Conservation (phyloP, 2,797 vertebrate species). For the Eulemur albifrons region DNA sequence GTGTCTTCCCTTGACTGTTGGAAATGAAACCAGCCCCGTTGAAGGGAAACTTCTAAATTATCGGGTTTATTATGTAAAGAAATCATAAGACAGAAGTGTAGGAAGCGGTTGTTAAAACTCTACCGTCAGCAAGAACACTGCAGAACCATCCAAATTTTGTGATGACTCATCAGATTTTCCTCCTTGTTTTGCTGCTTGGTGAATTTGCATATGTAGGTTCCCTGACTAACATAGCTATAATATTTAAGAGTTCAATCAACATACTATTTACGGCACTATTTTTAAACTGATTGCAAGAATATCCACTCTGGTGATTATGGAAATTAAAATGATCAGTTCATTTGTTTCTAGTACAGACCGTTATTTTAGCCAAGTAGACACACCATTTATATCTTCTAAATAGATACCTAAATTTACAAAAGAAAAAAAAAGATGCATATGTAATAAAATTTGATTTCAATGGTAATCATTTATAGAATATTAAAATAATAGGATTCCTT, state of each 20-base stretch:
- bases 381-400: background rate
- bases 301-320: background rate
- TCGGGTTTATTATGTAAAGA: background rate
- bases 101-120: background rate
- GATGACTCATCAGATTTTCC: background rate
- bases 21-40: slow-evolving; percentile 69
- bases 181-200: background rate
- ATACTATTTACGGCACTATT: background rate
- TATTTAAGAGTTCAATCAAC: background rate
- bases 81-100: background rate
- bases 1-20: slow-evolving; percentile 58
- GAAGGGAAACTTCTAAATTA: slow-evolving; percentile 33
- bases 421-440: background rate
- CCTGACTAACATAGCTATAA: background rate
- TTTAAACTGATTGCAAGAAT: background rate
- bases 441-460: slow-evolving; percentile 14
- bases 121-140: background rate
- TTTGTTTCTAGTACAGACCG: background rate
- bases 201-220: background rate
- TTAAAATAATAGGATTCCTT: background rate
- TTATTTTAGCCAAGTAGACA: background rate
- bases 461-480: background rate
- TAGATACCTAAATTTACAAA: background rate
- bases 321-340: background rate
- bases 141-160: background rate